Conservation (phyloP, 2,797 vertebrate genomes). For the Eospalax fontanierii region DNA sequence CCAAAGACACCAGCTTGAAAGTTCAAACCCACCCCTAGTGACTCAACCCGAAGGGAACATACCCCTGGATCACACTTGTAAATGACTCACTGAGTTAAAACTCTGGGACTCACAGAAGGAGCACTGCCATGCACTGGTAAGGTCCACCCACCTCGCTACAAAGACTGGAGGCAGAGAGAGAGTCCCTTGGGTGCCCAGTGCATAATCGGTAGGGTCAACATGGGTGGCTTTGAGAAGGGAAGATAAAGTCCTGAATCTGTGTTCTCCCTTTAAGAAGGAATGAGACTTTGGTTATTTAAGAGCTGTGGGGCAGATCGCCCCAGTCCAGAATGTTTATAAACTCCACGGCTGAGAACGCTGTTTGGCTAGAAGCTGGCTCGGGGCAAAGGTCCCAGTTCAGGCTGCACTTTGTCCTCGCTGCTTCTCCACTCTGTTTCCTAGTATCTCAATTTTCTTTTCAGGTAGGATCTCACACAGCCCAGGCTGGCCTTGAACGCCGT, state of each 20-base stretch:
- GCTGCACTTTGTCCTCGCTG: neutral
- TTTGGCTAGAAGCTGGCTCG: neutral
- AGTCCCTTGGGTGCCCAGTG: rapidly evolving
- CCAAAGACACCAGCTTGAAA: rapidly evolving
- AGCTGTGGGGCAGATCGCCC: neutral
- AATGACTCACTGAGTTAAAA: neutral
- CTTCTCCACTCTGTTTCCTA: neutral
- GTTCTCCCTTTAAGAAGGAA: neutral
- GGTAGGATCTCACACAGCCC: too few species aligned
- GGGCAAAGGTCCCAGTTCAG: neutral
- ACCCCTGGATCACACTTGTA: neutral
- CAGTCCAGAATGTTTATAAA: neutral
- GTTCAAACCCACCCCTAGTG: neutral
- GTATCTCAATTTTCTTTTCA: neutral
- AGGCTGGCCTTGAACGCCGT: too few species aligned
- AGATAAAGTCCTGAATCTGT: neutral
- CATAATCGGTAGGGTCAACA: neutral
- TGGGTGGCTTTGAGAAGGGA: neutral
- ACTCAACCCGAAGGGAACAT: neutral
- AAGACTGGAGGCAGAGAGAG: neutral
- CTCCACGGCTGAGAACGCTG: neutral
- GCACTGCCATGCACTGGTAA: neutral
- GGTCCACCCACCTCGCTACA: neutral
- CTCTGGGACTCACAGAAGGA: neutral
- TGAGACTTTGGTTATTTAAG: neutral